These are phyloP conservation scores for Megaustenia siamemsis DNA, from an alignment of 2,888 invertebrate genomes.

Conservation along the genomic window DNA sequence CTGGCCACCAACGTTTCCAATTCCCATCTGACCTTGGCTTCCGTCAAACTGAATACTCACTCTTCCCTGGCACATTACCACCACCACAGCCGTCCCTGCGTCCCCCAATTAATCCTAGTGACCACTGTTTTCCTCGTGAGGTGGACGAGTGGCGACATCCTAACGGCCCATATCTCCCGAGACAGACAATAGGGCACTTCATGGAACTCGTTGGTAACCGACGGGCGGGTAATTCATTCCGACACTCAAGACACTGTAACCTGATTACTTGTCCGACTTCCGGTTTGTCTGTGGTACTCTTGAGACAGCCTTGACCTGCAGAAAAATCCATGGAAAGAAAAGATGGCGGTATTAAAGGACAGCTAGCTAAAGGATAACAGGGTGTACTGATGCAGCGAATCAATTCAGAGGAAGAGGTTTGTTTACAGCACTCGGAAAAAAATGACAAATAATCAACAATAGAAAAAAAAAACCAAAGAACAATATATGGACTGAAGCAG, in stretches of 20 bases:
- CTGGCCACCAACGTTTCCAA: background rate
- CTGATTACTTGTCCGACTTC: conserved; percentile 41
- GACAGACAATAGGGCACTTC: background rate
- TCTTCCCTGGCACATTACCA: background rate
- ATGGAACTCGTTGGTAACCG: conserved; percentile 12
- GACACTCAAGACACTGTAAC: conserved; percentile 33
- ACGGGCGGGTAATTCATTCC: conserved; percentile 28
- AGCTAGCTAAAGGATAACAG: too few species aligned
- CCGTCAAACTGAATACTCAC: background rate
- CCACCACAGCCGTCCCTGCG: background rate
- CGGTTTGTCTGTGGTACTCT: conserved; percentile 25
- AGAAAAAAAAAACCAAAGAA: too few species aligned
- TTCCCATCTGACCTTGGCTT: background rate
- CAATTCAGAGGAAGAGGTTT: too few species aligned
- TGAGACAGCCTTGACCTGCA: background rate
- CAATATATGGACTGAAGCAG: too few species aligned
- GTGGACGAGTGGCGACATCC: background rate
- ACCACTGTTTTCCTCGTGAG: background rate
- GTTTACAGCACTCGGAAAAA: too few species aligned
- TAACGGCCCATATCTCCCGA: conserved; percentile 11
- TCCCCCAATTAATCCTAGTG: conserved; percentile 1
- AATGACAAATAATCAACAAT: too few species aligned
- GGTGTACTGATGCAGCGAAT: too few species aligned
- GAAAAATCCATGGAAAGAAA: background rate
- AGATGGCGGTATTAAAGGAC: too few species aligned